Percentiles rank a stretch among this genome's conserved stretches.
Conservation (phyloP, 2,113 vertebrate genomes). For the Diadophis punctatus region DNA sequence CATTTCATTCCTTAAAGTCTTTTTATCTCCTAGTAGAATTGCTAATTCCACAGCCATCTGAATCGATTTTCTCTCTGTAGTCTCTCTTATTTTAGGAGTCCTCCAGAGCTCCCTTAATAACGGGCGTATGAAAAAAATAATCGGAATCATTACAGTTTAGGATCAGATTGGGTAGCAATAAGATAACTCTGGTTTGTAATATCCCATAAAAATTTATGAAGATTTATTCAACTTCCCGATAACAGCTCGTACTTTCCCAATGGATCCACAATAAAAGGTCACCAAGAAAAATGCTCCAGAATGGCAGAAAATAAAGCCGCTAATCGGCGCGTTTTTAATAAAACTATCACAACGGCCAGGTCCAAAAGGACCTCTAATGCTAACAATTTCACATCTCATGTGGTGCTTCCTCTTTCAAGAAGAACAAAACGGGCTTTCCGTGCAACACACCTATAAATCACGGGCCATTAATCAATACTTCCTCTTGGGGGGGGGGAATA, state of each 20-base stretch:
- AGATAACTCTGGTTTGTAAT: slow-evolving; percentile 22
- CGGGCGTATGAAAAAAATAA: slow-evolving; percentile 38
- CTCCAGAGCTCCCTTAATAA: slow-evolving; percentile 24
- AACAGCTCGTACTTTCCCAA: not conserved
- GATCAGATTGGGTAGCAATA: slow-evolving; percentile 19
- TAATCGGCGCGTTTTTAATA: slow-evolving; percentile 35
- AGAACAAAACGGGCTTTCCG: slow-evolving; percentile 33
- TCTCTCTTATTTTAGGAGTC: slow-evolving; percentile 43
- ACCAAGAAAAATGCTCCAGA: slow-evolving; percentile 9
- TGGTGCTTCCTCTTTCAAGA: slow-evolving; percentile 29
- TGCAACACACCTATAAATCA: slow-evolving; percentile 42
- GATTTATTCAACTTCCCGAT: slow-evolving; percentile 9
- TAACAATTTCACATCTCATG: slow-evolving; percentile 44
- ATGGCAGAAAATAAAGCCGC: slow-evolving; percentile 31
- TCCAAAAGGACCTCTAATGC: slow-evolving; percentile 40
- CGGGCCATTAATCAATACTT: slow-evolving; percentile 42
- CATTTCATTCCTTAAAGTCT: slow-evolving; percentile 38
- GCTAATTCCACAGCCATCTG: slow-evolving; percentile 53
- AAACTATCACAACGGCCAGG: slow-evolving; percentile 24
- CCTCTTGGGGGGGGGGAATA: not conserved
- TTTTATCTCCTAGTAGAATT: slow-evolving; percentile 30
- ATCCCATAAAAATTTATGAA: slow-evolving; percentile 30
- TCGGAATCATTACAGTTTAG: slow-evolving; percentile 36
- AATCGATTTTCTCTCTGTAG: slow-evolving; percentile 30
- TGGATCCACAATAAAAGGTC: slow-evolving; percentile 18